Conservation (phyloP, 2,113 vertebrate genomes). For the Loxodonta africana region DNA sequence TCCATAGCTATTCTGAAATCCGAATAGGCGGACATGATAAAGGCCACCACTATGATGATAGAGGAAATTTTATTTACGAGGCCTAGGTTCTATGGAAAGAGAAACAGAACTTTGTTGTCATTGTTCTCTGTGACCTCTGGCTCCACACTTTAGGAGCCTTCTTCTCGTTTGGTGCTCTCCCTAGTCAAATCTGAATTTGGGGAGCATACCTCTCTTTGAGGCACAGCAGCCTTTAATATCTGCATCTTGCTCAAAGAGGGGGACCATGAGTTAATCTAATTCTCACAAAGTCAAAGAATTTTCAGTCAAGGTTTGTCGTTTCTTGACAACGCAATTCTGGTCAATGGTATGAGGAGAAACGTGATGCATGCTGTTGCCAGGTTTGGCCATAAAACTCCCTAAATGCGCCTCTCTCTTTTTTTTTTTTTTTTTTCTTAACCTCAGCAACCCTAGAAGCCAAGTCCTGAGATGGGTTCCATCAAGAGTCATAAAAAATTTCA, state of each 20-base stretch:
- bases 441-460: neutral
- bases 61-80: neutral
- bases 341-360: neutral
- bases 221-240: neutral
- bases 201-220: no score
- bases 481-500: neutral
- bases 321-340: neutral
- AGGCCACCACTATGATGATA: neutral
- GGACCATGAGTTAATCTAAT: neutral
- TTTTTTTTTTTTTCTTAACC: neutral
- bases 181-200: neutral
- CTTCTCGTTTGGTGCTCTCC: neutral
- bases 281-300: neutral
- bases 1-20: neutral
- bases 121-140: neutral
- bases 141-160: neutral
- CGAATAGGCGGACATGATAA: neutral
- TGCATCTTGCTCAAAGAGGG: neutral
- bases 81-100: neutral
- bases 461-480: neutral
- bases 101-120: neutral
- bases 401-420: neutral
- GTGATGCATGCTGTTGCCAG: no score
- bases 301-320: neutral
- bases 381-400: neutral